These are phyloP conservation scores for Liasis olivaceus DNA, from an alignment of 2,797 vertebrate genomes.

Conservation along the genomic window DNA sequence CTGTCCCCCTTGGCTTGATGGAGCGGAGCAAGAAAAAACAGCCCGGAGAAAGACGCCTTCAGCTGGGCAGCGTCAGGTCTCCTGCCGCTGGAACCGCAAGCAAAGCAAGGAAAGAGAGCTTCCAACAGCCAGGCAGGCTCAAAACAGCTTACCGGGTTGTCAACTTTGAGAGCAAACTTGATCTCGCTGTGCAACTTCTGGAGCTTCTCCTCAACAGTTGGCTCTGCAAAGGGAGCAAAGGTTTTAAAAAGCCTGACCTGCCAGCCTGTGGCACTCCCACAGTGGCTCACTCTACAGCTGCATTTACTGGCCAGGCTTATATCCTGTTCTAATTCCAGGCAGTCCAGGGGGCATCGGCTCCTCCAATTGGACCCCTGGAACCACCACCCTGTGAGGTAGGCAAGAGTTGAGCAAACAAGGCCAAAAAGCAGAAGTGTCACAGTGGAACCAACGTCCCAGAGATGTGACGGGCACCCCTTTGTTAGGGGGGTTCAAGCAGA, in stretches of 20 bases:
- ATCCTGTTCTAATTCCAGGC: neutral
- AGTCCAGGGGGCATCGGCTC: too few species aligned
- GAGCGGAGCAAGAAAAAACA: too few species aligned
- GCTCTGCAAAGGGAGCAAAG: constrained; percentile 73
- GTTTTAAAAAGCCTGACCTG: neutral
- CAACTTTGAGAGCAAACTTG: constrained; percentile 97
- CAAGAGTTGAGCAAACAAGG: too few species aligned
- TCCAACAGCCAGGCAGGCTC: neutral
- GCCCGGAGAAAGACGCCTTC: too few species aligned
- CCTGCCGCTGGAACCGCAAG: neutral
- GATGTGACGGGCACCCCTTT: too few species aligned
- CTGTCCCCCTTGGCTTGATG: too few species aligned
- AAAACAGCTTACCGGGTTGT: constrained; percentile 88
- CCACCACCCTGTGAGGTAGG: too few species aligned
- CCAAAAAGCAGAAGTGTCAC: too few species aligned
- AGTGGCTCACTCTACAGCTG: neutral
- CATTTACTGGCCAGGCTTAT: neutral
- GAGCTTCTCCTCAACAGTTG: constrained; percentile 89
- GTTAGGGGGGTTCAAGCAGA: too few species aligned
- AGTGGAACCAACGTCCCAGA: too few species aligned
- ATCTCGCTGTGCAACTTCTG: constrained; percentile 97
- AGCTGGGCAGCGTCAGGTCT: neutral
- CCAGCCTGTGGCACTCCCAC: neutral
- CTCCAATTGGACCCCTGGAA: too few species aligned
- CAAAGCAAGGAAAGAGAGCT: neutral